Evolutionary conservation across 2,113 vertebrate genomes (phyloP).

Genomic region (Sapayoa aenigma): DNA sequence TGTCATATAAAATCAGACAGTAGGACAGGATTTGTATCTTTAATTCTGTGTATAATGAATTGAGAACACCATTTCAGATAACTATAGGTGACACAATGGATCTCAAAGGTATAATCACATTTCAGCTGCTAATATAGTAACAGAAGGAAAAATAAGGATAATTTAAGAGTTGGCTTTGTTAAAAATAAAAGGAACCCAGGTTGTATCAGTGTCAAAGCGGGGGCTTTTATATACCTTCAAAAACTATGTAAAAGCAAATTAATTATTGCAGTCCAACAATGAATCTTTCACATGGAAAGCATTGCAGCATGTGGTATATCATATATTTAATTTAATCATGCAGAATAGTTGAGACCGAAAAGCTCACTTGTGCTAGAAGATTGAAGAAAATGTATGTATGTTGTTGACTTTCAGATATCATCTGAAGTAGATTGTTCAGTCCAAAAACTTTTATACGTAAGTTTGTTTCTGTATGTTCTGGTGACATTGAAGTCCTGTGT

Average conservation of each 20-base stretch:
- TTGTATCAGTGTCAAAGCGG: neutral
- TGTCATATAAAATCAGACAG: constrained; percentile 9
- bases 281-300: neutral
- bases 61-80: neutral
- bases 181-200: neutral
- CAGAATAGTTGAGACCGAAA: neutral
- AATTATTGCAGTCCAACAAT: neutral
- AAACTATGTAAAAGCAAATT: neutral
- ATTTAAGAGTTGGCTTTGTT: neutral
- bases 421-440: neutral
- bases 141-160: neutral
- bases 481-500: neutral
- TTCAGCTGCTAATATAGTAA: neutral
- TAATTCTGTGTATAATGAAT: constrained; percentile 11
- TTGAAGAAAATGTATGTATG: neutral
- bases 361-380: neutral
- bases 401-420: neutral
- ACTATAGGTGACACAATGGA: neutral
- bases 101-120: constrained; percentile 21
- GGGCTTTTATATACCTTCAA: neutral
- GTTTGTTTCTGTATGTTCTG: neutral
- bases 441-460: neutral
- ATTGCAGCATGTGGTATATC: neutral
- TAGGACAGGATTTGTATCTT: neutral
- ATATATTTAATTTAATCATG: neutral